These are phyloP conservation scores for Araneus ventricosus DNA, from an alignment of 1,140 invertebrate genomes.

Conservation along the genomic window DNA sequence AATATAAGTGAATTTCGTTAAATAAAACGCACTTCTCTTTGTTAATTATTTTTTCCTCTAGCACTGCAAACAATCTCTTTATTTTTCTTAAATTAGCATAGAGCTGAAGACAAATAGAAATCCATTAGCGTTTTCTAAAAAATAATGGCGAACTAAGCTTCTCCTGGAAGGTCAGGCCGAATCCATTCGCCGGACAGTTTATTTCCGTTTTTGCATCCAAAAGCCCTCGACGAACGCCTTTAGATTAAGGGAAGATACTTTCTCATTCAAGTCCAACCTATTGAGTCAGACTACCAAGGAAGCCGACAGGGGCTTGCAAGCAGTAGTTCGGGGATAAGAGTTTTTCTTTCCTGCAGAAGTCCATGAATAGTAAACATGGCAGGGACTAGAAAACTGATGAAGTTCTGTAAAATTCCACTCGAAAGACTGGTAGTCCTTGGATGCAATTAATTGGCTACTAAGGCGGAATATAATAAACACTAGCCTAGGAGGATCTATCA, in stretches of 20 bases:
- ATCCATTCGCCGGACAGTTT: conserved; percentile 43
- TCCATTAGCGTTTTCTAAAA: neutral
- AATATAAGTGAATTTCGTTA: neutral
- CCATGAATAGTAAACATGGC: conserved; percentile 71
- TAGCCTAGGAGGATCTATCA: conserved; percentile 49
- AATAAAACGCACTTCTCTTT: neutral
- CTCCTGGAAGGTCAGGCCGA: conserved; percentile 14
- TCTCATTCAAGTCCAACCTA: conserved; percentile 70
- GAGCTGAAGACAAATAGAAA: conserved; percentile 35
- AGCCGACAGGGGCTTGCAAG: neutral
- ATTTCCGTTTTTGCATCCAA: conserved; percentile 22
- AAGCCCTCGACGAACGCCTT: neutral
- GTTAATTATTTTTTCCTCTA: neutral
- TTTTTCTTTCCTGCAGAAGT: neutral
- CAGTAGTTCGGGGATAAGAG: too few relatives aligned
- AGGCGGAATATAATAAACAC: conserved; percentile 68
- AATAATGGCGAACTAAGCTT: neutral
- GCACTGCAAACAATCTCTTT: neutral
- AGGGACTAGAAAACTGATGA: conserved; percentile 45
- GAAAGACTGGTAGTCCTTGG: conserved; percentile 26
- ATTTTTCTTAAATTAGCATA: conserved; percentile 9
- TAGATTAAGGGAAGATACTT: conserved; percentile 41
- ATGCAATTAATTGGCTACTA: conserved; percentile 73
- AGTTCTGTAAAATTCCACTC: conserved; percentile 55
- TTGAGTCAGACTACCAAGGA: conserved; percentile 56